Evolutionary conservation across 2,888 invertebrate species (phyloP), one percentile per base, ranked within the genome.

Genomic region (Tolmerus cingulatus): DNA sequence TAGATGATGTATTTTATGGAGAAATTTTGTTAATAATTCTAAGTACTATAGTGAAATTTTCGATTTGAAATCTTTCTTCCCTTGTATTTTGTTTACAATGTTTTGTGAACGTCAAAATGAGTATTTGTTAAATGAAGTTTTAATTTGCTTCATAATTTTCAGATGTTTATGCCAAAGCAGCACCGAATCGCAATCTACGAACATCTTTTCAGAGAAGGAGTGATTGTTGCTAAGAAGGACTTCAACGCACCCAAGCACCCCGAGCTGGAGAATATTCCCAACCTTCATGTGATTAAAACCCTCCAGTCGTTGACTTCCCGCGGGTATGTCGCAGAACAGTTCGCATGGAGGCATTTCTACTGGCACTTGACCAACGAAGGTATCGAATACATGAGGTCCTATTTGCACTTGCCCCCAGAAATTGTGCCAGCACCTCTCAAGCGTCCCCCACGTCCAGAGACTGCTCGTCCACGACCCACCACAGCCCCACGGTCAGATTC

Each of bases 161-260:
- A 97, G 93, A 99, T 99, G 99, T 98, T 99, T 98, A 99, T 99
- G 98, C 98, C 99, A 91, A 99, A 99, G 95, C 97, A 97, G 94
- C 98, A 98, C 93, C 96, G 98, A 92, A 96, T 97, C 90, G 94
- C 97, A 90, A 99, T 99, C 93, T 99, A 98, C 93, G 99, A 99
- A 93, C 97, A 97, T 94, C 96, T 99, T 90, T 99, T 99, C 93
- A 98, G 98, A 93, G 99, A 99, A 94, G 99, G 99, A 93, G 99
- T 99, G 89, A 97, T 99, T 96, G 99, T 99, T 91, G 99, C 99
- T 12, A 98, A 98, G 93, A 99, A 99, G 92, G 99, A 99, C 93
- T 97, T 97, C 93, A 97, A 98, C 94, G 97, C 97, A 86, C 97
- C 98, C n/a, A 98, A 98, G 93, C 99, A 99, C 93, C 98, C 99